Conservation (phyloP, 1,140 invertebrate species). For the Polyergus mexicanus region DNA sequence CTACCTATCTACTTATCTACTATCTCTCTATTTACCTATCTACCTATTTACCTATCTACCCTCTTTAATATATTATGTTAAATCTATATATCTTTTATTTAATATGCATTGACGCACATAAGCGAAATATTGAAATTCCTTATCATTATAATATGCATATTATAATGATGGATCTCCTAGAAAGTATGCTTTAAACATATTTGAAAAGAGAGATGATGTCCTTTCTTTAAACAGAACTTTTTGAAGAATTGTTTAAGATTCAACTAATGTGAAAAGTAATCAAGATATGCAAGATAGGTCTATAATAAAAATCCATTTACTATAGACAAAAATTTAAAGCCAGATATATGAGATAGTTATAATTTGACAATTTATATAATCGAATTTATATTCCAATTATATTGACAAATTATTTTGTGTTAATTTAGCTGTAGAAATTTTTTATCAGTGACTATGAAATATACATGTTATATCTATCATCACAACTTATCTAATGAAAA, state of each 20-base stretch:
- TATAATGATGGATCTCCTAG: neutral
- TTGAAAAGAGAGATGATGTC: neutral
- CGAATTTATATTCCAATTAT: constrained; percentile 1
- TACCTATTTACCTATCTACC: neutral
- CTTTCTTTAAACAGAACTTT: neutral
- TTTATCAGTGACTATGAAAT: neutral
- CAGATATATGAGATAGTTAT: neutral
- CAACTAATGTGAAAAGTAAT: neutral
- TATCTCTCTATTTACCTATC: too few relatives aligned
- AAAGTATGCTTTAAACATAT: neutral
- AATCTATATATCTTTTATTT: neutral
- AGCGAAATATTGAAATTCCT: too few relatives aligned
- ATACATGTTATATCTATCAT: neutral
- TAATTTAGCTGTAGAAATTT: neutral
- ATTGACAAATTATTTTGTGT: constrained; percentile 10
- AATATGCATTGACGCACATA: neutral
- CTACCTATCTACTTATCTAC: too few relatives aligned
- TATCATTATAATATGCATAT: too few relatives aligned
- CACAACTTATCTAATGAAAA: neutral
- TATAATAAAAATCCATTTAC: neutral
- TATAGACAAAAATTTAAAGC: neutral
- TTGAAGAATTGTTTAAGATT: neutral
- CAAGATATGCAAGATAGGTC: neutral
- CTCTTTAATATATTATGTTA: neutral
- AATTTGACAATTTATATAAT: constrained; percentile 23